Conservation (phyloP, 2,113 vertebrate species). For the Urocolius indicus region DNA sequence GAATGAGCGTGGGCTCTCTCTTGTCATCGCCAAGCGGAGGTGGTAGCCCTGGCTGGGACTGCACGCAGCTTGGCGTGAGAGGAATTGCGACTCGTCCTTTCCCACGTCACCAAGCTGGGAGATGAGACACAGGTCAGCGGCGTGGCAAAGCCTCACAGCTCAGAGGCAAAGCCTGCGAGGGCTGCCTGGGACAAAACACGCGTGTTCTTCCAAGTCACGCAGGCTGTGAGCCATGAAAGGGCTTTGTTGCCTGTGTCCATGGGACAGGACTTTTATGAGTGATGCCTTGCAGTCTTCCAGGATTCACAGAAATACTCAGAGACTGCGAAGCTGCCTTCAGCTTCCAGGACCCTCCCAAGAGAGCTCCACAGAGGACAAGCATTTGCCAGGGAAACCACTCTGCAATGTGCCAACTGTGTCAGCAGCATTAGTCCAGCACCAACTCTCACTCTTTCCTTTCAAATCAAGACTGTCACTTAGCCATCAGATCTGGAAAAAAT, state of each 20-base stretch:
- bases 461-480: neutral
- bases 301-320: neutral
- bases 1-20: neutral
- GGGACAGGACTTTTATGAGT: neutral
- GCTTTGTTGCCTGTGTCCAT: neutral
- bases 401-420: neutral
- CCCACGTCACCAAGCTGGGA: neutral
- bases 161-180: neutral
- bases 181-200: neutral
- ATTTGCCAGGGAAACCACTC: neutral
- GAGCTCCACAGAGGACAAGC: neutral
- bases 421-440: neutral
- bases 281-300: neutral
- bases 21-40: rapidly evolving
- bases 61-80: neutral
- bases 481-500: neutral
- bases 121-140: neutral
- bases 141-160: neutral
- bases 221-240: rapidly evolving
- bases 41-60: neutral
- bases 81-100: neutral
- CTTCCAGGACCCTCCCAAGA: neutral
- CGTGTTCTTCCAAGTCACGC: rapidly evolving
- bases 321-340: neutral
- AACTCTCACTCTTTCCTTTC: neutral